phyloP scores from a whole-genome alignment of 2,113 vertebrate genomes.

The Hirundichthys speculiger region DNA sequence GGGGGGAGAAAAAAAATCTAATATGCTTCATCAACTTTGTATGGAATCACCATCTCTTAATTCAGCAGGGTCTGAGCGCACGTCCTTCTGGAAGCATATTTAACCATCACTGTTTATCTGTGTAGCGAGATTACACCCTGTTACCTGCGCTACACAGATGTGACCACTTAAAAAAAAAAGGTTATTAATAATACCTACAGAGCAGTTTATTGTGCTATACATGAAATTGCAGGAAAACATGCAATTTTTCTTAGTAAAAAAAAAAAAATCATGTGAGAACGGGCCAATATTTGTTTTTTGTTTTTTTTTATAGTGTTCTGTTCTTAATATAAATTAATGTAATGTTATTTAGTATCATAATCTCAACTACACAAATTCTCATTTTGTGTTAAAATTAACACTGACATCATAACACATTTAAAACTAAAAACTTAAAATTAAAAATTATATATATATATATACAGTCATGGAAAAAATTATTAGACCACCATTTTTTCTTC shows the following conservation, averaged over 20 bases:
- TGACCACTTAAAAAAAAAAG: slow-evolving; percentile 44
- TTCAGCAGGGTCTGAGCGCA: slow-evolving; percentile 14
- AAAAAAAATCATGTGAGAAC: slow-evolving; percentile 29
- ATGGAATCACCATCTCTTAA: slow-evolving; percentile 42
- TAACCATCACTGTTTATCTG: neutral
- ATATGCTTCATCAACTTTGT: slow-evolving; percentile 32
- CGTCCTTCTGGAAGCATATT: neutral
- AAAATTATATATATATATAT: too few species aligned
- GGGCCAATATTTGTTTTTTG: too few species aligned
- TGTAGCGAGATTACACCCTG: slow-evolving; percentile 18
- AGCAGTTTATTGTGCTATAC: slow-evolving; percentile 45
- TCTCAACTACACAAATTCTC: too few species aligned
- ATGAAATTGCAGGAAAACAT: slow-evolving; percentile 29
- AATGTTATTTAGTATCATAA: too few species aligned
- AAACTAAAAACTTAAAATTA: too few species aligned
- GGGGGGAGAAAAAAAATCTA: slow-evolving; percentile 27
- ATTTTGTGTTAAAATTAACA: too few species aligned
- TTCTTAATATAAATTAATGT: too few species aligned
- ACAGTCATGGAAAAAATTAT: too few species aligned
- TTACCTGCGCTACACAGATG: slow-evolving; percentile 38
- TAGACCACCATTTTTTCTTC: too few species aligned
- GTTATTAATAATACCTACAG: slow-evolving; percentile 48
- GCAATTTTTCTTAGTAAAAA: slow-evolving; percentile 10
- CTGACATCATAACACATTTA: too few species aligned
- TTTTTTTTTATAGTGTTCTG: too few species aligned